These are phyloP conservation scores for Enhydra lutris DNA, from an alignment of 2,113 vertebrate species.

Conservation along the genomic window DNA sequence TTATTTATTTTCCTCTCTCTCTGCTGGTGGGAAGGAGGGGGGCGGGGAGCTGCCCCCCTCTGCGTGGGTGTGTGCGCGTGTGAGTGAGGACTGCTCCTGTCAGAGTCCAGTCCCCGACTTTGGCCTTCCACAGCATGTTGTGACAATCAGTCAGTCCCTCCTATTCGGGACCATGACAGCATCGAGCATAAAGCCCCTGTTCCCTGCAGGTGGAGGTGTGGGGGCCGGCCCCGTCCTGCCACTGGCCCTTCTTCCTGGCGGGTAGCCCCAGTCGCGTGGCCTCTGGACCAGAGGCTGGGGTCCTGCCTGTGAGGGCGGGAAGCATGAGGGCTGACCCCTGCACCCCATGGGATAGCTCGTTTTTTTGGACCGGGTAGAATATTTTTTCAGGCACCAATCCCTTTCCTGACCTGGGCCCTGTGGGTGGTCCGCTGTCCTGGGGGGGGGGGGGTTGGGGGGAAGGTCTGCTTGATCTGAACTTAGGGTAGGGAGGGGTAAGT, in stretches of 20 bases:
- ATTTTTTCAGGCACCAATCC: constrained; percentile 69
- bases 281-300: background rate
- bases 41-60: background rate
- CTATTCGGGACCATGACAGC: background rate
- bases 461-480: background rate
- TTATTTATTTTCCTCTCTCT: constrained; percentile 66
- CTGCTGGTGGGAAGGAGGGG: background rate
- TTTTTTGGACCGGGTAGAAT: constrained; percentile 64
- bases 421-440: constrained; percentile 40
- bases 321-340: background rate
- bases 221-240: background rate
- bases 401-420: background rate
- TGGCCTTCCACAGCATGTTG: constrained; percentile 28
- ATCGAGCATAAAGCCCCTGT: background rate
- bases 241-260: background rate
- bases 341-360: constrained; percentile 1
- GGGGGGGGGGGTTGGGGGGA: background rate
- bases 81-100: background rate
- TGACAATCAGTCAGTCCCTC: constrained; percentile 66
- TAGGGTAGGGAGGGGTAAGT: background rate
- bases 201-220: background rate
- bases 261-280: background rate
- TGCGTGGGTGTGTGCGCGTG: background rate
- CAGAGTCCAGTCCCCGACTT: background rate
- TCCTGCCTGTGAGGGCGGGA: background rate